Base-by-base conservation (phyloP, 2,113 vertebrate species). In the Malaclemys terrapin region DNA sequence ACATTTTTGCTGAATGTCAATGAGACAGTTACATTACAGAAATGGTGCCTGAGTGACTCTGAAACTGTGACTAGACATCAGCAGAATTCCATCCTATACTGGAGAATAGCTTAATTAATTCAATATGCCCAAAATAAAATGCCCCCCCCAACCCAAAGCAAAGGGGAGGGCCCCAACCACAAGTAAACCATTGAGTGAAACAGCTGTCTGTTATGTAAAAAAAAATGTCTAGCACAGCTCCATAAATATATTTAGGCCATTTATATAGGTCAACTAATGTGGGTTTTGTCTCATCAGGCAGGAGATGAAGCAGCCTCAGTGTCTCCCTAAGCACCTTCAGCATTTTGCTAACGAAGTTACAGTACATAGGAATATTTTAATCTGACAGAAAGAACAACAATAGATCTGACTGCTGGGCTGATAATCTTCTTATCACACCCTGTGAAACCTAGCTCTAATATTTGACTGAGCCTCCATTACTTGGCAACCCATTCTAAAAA, bases 401-500 rank as follows among this genome's bases (percentile, higher is more conserved):
- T 89, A 98, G 97, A 97, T 98, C 97, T 96, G 98, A 98, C 98
- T 97, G 96, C 94, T 89, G 97, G 98, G 93, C 97, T 96, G 98
- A 98, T 98, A 98, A 98, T 98, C 98, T 97, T 97, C 98, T 98
- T 98, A 98, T 98, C 98, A 96, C 97, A 97, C 96, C 97, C 97
- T 92, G 98, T 98, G 98, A 98, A 99, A 99, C 98, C 98, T 98
- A 98, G 98, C 98, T 98, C 97, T 97, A 96, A 98, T 98, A 98
- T 98, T 97, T 97, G 98, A 98, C 93, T 83, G 96, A 96, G 97
- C 97, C 97, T 97, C 97, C 97, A 90, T 97, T 98, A 93, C 98
- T 98, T 82, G 97, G 98, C 98, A 98, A 98, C 97, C 98, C 97
- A 96, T 98, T 98, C 98, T 98, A 97, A 97, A 97, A 98, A 97